Percentiles rank a stretch among this genome's conserved stretches.
Conservation (phyloP, 92 coral and sea anemone genomes). For the Epizoanthus fatuus region DNA sequence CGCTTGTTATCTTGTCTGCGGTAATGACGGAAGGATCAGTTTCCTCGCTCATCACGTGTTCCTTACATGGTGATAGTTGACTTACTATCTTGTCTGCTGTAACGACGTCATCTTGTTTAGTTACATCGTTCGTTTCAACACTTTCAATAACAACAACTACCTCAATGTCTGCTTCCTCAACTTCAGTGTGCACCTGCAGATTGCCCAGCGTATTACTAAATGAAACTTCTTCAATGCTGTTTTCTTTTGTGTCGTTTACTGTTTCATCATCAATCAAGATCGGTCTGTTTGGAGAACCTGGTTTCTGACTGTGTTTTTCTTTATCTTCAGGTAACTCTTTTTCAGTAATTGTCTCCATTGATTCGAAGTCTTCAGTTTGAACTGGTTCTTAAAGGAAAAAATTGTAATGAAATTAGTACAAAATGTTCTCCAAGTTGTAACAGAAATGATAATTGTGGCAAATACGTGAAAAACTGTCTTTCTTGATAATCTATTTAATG, state of each 20-base stretch:
- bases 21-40: conserved; percentile 14
- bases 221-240: not conserved
- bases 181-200: not conserved
- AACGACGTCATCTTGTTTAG: not conserved
- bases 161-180: not conserved
- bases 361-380: not conserved
- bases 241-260: not conserved
- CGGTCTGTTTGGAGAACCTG: not conserved
- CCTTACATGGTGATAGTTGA: not conserved
- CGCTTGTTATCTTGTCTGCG: not conserved
- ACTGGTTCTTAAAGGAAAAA: not conserved
- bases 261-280: not conserved
- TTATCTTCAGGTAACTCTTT: too few species aligned
- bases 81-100: not conserved
- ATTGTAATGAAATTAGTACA: not conserved
- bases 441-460: not conserved
- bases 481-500: too few species aligned
- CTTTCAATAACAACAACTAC: not conserved
- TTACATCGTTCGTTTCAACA: not conserved
- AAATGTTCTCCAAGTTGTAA: not conserved
- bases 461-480: not conserved
- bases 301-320: not conserved
- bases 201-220: not conserved
- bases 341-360: not conserved
- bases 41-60: not conserved